A percentile compares a stretch with the other conserved stretches of the same genome.
These are phyloP conservation scores for Morinoia aosen DNA, from an alignment of 2,888 invertebrate genomes.

Conservation along the genomic window DNA sequence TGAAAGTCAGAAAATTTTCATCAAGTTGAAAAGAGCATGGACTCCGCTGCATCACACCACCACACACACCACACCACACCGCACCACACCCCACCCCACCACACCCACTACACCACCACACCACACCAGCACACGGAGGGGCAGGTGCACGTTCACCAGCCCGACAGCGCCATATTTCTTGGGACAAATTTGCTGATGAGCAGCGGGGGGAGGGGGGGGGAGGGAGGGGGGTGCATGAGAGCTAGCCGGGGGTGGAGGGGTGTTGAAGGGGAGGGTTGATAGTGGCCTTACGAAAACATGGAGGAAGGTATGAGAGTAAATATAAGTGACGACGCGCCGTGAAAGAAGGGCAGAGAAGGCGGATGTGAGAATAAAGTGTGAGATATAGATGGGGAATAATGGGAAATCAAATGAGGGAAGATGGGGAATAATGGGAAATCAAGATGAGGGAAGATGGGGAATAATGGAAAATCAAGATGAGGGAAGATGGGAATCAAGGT, in stretches of 20 bases:
- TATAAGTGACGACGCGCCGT: not conserved
- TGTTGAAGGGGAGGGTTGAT: not conserved
- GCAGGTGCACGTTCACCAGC: not conserved
- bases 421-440: no score
- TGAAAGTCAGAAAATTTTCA: no score
- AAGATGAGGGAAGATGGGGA: no score
- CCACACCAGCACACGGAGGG: not conserved
- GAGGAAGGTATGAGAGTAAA: not conserved
- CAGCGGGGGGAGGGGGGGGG: not conserved
- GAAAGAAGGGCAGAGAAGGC: not conserved
- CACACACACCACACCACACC: no score
- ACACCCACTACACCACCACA: no score
- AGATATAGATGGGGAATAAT: not conserved
- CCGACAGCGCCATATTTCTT: constrained; percentile 29
- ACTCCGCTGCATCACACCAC: no score
- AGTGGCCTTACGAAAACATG: not conserved
- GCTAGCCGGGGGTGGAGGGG: not conserved
- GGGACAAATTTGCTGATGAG: constrained; percentile 32
- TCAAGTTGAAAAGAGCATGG: no score
- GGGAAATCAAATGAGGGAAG: no score
- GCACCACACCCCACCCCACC: no score
- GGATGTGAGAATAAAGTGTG: not conserved
- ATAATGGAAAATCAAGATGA: no score
- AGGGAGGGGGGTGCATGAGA: not conserved
- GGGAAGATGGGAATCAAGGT: no score